phyloP scores from a whole-genome alignment of 2,888 invertebrate species.

The Dicyrtoma fusca region DNA sequence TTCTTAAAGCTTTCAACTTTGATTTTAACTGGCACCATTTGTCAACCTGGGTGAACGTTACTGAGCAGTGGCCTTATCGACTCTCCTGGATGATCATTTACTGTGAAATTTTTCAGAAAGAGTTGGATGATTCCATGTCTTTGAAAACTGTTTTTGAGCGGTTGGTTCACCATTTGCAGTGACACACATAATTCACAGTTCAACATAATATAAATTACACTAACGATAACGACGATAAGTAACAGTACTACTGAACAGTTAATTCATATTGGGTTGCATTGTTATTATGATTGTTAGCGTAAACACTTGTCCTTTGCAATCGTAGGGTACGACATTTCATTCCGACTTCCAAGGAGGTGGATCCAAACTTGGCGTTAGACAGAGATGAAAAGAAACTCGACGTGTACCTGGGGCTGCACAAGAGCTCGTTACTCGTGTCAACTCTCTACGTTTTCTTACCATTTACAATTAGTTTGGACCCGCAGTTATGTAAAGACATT shows the following conservation, averaged over 20 bases:
- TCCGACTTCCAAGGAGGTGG: conserved; percentile 81
- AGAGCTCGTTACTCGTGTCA: conserved; percentile 78
- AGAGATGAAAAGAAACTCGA: conserved; percentile 94
- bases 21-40: conserved; percentile 99
- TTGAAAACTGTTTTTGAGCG: conserved; percentile 91
- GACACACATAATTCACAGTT: too few species aligned
- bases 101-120: conserved; percentile 86
- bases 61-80: conserved; percentile 98
- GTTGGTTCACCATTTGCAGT: conserved; percentile 65
- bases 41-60: conserved; percentile 97
- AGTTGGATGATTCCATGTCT: conserved; percentile 81
- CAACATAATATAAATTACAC: too few species aligned
- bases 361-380: conserved; percentile 87
- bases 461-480: conserved; percentile 97
- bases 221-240: too few species aligned
- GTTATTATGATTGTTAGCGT: too few species aligned
- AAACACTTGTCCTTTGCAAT: conserved; percentile 35
- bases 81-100: conserved; percentile 97
- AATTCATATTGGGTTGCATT: too few species aligned
- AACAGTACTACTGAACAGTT: too few species aligned
- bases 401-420: conserved; percentile 86
- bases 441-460: conserved; percentile 94
- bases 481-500: conserved; percentile 94
- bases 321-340: conserved; percentile 81
- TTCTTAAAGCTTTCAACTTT: conserved; percentile 96